These are phyloP conservation scores for Albula goreensis DNA, from an alignment of 2,113 vertebrate species.

Conservation along the genomic window DNA sequence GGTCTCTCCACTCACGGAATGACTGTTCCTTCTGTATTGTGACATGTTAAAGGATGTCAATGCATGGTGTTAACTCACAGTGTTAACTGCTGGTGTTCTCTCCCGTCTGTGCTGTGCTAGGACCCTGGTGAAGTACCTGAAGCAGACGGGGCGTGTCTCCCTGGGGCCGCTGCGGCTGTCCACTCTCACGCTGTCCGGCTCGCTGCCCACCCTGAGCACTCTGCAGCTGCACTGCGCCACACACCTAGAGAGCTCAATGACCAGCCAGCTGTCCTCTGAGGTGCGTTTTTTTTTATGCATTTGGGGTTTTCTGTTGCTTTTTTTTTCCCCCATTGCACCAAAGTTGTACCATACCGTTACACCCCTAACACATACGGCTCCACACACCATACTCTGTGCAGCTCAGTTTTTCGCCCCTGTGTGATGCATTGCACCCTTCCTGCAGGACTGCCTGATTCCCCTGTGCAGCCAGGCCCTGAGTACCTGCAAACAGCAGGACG, in stretches of 20 bases:
- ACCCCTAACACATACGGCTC: too few species aligned
- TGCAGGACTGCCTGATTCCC: slow-evolving; percentile 88
- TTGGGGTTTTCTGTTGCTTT: too few species aligned
- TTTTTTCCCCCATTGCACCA: too few species aligned
- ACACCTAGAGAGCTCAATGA: slow-evolving; percentile 85
- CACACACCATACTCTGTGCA: too few species aligned
- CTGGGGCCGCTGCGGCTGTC: slow-evolving; percentile 89
- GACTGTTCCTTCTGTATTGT: not conserved
- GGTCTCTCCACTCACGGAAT: not conserved
- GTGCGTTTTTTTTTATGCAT: slow-evolving; percentile 47
- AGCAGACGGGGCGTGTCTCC: slow-evolving; percentile 88
- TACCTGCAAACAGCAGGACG: slow-evolving; percentile 93
- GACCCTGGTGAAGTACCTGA: slow-evolving; percentile 87
- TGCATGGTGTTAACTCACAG: too few species aligned
- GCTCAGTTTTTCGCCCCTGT: not conserved
- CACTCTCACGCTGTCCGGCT: slow-evolving; percentile 83
- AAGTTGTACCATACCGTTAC: too few species aligned
- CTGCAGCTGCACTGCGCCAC: slow-evolving; percentile 89
- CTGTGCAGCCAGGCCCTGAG: slow-evolving; percentile 88
- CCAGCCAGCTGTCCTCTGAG: slow-evolving; percentile 82
- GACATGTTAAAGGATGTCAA: too few species aligned
- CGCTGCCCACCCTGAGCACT: slow-evolving; percentile 83
- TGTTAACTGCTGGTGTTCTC: too few species aligned
- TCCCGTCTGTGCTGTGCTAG: slow-evolving; percentile 50
- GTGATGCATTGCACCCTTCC: not conserved